Percentiles rank a stretch among this genome's conserved stretches.
These are phyloP conservation scores for Lepus oiostolus DNA, from an alignment of 2,797 vertebrate species.

Conservation along the genomic window DNA sequence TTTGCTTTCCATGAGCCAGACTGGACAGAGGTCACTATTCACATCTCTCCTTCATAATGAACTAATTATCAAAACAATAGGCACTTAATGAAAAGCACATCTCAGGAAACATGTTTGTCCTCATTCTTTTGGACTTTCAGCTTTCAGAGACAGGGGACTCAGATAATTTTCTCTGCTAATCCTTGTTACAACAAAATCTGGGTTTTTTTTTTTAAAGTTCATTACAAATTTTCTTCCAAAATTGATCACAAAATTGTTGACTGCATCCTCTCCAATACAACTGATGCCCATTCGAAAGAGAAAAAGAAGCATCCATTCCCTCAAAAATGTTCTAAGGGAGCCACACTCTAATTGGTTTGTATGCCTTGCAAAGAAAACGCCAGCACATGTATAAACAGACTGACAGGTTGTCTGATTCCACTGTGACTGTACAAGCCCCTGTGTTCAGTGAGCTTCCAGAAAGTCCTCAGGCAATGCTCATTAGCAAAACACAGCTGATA, in stretches of 20 bases:
- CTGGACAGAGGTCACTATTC: slow-evolving; percentile 65
- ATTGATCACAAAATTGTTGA: slow-evolving; percentile 41
- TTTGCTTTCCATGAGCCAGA: slow-evolving; percentile 60
- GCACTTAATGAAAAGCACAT: slow-evolving; percentile 55
- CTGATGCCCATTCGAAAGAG: slow-evolving; percentile 27
- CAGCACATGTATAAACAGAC: slow-evolving; percentile 63
- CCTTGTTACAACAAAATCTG: slow-evolving; percentile 50
- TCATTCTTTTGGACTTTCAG: slow-evolving; percentile 62
- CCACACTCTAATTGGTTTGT: slow-evolving; percentile 65
- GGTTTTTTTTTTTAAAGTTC: neutral
- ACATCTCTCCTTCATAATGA: slow-evolving; percentile 73
- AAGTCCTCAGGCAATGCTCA: slow-evolving; percentile 62
- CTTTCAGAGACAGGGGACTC: slow-evolving; percentile 2
- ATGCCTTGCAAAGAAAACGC: slow-evolving; percentile 56
- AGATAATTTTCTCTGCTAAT: slow-evolving; percentile 40
- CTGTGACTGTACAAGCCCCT: slow-evolving; percentile 50
- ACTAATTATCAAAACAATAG: slow-evolving; percentile 78
- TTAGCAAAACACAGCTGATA: slow-evolving; percentile 75
- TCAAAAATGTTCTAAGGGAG: slow-evolving; percentile 51
- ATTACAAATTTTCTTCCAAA: slow-evolving; percentile 57
- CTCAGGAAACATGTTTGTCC: slow-evolving; percentile 57
- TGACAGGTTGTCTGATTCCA: slow-evolving; percentile 70
- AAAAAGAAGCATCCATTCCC: slow-evolving; percentile 30
- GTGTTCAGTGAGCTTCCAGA: slow-evolving; percentile 59
- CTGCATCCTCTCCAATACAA: slow-evolving; percentile 27